These are phyloP conservation scores for Polyodon spathula DNA, from an alignment of 2,113 vertebrate genomes.

Conservation along the genomic window DNA sequence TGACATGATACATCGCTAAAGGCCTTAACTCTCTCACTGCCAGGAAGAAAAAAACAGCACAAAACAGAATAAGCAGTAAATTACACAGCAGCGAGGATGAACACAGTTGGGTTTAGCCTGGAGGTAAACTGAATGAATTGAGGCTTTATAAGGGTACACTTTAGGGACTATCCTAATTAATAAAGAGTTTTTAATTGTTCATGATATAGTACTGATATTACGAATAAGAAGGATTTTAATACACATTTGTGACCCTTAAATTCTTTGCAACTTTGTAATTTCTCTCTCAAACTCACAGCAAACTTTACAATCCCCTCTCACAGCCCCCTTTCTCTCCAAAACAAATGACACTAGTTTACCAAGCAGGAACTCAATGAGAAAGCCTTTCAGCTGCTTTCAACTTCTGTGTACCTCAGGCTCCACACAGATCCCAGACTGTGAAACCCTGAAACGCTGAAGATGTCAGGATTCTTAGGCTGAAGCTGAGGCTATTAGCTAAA, in stretches of 20 bases:
- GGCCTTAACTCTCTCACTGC: not conserved
- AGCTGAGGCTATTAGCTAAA: too few species aligned
- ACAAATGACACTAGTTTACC: too few species aligned
- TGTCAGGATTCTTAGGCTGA: too few species aligned
- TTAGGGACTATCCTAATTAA: too few species aligned
- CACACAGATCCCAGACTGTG: too few species aligned
- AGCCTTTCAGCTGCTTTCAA: too few species aligned
- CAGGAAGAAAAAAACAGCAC: not conserved
- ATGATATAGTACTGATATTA: too few species aligned
- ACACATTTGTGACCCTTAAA: not conserved
- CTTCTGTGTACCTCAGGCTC: too few species aligned
- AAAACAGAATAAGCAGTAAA: not conserved
- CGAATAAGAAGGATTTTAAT: not conserved
- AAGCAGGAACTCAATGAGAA: too few species aligned
- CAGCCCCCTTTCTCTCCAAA: too few species aligned
- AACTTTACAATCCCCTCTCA: not conserved
- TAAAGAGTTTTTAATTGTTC: too few species aligned
- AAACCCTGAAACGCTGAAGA: too few species aligned
- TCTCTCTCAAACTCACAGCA: not conserved
- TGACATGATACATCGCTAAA: not conserved
- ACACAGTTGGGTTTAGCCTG: not conserved
- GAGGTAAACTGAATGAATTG: not conserved
- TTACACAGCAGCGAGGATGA: not conserved
- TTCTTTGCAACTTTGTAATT: not conserved
- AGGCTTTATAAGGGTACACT: not conserved